A percentile compares a stretch with the other conserved stretches of the same genome.
These are phyloP conservation scores for Noctua janthe DNA, from an alignment of 2,888 invertebrate species.

Conservation along the genomic window DNA sequence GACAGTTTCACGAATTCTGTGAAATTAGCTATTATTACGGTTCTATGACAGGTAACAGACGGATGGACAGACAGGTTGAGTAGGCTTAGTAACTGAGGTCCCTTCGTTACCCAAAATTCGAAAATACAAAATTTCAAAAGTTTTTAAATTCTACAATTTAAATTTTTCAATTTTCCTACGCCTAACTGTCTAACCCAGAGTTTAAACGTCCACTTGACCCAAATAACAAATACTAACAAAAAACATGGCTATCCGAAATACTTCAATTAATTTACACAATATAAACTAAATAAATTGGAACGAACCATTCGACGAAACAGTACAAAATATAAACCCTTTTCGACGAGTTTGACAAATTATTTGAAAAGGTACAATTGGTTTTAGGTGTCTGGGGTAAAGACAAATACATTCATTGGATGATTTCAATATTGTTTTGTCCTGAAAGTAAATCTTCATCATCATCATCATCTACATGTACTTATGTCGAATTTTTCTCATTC, in stretches of 20 bases:
- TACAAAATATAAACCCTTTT: conserved; percentile 20
- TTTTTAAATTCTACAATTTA: not conserved
- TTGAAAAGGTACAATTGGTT: conserved; percentile 41
- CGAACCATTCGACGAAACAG: conserved; percentile 17
- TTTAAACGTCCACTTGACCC: conserved; percentile 1
- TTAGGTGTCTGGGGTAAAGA: not conserved
- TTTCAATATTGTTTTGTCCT: conserved; percentile 18
- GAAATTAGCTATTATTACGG: not conserved
- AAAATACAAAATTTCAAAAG: not conserved
- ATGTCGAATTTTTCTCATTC: not conserved
- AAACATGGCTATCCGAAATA: conserved; percentile 30
- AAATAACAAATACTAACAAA: conserved; percentile 6
- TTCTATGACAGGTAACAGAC: not conserved
- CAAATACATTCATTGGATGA: conserved; percentile 3
- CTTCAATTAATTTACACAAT: conserved; percentile 26
- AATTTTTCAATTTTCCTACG: not conserved
- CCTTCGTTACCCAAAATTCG: not conserved
- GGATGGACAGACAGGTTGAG: not conserved
- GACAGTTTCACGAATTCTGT: no score
- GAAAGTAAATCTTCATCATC: not conserved
- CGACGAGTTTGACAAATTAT: conserved; percentile 47
- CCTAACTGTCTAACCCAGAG: not conserved
- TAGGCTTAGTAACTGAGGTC: not conserved
- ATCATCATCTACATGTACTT: not conserved
- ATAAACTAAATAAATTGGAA: conserved; percentile 25